Evolutionary conservation across 2,113 vertebrate genomes (phyloP).

Genomic region (Chaenogobius annularis): DNA sequence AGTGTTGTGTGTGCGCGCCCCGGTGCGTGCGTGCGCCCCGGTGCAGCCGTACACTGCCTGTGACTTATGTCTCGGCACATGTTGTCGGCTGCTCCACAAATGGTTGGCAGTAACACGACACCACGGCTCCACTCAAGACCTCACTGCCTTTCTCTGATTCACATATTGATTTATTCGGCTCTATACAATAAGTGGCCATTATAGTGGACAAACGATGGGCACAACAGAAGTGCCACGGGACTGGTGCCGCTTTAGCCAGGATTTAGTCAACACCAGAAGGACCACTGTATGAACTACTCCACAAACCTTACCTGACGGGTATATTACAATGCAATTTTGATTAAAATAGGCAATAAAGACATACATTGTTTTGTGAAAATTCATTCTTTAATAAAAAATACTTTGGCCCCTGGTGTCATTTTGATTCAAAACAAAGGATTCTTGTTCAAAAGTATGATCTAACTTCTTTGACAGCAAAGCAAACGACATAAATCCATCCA

Average conservation of each 20-base stretch:
- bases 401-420: no score
- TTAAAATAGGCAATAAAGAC: no score
- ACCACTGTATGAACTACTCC: background rate
- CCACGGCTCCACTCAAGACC: background rate
- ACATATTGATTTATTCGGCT: background rate
- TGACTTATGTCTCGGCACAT: background rate
- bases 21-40: no score
- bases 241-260: slow-evolving; percentile 20
- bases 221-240: background rate
- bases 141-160: background rate
- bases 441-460: no score
- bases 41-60: background rate
- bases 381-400: no score
- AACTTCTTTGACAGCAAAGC: no score
- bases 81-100: background rate
- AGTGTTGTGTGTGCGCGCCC: background rate
- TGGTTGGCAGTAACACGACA: background rate
- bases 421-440: no score
- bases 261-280: background rate
- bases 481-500: no score
- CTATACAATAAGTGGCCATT: background rate
- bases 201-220: background rate
- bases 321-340: no score
- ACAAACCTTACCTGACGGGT: no score
- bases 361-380: no score